Conservation (phyloP, 30 jellyfish, hydroid and myxozoan genomes). For the Cassiopea andromeda region DNA sequence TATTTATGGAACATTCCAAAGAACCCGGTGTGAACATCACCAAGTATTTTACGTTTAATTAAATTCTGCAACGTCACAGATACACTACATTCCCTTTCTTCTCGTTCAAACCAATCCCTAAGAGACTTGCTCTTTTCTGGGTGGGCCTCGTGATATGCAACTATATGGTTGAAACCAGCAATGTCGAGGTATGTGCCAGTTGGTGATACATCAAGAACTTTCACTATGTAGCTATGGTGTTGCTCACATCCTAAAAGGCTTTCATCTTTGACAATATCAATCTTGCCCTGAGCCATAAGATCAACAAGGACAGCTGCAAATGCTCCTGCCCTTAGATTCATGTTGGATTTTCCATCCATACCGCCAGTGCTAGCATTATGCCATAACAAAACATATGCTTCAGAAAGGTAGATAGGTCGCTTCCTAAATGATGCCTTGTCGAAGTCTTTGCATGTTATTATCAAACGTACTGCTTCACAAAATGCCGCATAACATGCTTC, state of each 20-base stretch:
- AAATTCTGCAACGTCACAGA: constrained; percentile 61
- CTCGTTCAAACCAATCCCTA: constrained; percentile 77
- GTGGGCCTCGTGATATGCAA: constrained; percentile 51
- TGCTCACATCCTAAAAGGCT: constrained; percentile 65
- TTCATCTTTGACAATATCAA: constrained; percentile 47
- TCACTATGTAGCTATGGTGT: constrained; percentile 45
- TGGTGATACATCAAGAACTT: constrained; percentile 53
- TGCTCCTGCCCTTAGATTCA: constrained; percentile 84
- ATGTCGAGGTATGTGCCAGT: constrained; percentile 75
- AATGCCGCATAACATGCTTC: constrained; percentile 71
- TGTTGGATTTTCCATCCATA: constrained; percentile 79
- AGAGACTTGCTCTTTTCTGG: constrained; percentile 51
- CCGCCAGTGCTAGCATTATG: constrained; percentile 80
- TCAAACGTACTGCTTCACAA: constrained; percentile 74
- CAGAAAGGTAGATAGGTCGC: constrained; percentile 70
- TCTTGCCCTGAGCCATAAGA: constrained; percentile 74
- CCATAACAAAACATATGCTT: constrained; percentile 79
- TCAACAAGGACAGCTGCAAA: constrained; percentile 89
- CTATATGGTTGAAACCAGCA: constrained; percentile 77
- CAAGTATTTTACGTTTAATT: constrained; percentile 69
- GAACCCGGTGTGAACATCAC: constrained; percentile 82
- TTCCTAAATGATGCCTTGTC: constrained; percentile 52
- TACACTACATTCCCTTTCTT: constrained; percentile 77
- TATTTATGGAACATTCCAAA: constrained; percentile 77
- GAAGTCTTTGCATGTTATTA: constrained; percentile 69